These are phyloP conservation scores for Bradypus variegatus DNA, from an alignment of 2,797 vertebrate species.

Conservation along the genomic window DNA sequence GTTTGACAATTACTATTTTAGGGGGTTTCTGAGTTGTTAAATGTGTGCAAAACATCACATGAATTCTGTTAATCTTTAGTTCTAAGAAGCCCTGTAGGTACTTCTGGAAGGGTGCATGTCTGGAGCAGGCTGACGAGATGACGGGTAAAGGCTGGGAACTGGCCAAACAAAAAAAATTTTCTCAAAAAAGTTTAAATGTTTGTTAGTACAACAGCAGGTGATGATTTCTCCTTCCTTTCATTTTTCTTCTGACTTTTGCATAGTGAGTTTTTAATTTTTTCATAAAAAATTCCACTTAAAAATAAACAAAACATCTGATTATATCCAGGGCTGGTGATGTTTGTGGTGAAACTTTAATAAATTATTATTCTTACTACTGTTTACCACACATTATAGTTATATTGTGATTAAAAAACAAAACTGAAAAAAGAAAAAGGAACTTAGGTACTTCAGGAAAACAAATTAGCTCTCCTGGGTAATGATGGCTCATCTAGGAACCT, in stretches of 20 bases:
- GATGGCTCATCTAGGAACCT: not conserved
- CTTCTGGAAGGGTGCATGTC: not conserved
- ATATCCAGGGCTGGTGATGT: not conserved
- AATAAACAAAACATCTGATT: not conserved
- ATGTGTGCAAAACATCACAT: not conserved
- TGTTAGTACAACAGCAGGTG: not conserved
- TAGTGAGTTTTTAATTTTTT: not conserved
- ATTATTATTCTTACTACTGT: not conserved
- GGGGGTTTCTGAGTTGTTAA: not conserved
- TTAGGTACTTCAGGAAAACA: not conserved
- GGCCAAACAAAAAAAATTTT: not conserved
- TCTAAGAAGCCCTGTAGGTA: not conserved
- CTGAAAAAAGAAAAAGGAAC: not conserved
- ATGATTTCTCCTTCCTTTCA: not conserved
- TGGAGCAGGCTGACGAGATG: not conserved
- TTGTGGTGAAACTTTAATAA: slow-evolving; percentile 16
- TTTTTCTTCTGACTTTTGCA: not conserved
- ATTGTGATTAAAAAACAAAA: not conserved
- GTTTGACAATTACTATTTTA: not conserved
- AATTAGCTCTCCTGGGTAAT: not conserved
- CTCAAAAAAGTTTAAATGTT: not conserved
- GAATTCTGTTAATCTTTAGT: not conserved
- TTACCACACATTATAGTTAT: not conserved
- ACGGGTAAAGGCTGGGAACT: not conserved
- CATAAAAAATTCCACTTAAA: not conserved